A percentile compares a stretch with the other conserved stretches of the same genome.
Evolutionary conservation across 2,888 invertebrate genomes (phyloP).

Genomic region (Onthophagus sagittarius): DNA sequence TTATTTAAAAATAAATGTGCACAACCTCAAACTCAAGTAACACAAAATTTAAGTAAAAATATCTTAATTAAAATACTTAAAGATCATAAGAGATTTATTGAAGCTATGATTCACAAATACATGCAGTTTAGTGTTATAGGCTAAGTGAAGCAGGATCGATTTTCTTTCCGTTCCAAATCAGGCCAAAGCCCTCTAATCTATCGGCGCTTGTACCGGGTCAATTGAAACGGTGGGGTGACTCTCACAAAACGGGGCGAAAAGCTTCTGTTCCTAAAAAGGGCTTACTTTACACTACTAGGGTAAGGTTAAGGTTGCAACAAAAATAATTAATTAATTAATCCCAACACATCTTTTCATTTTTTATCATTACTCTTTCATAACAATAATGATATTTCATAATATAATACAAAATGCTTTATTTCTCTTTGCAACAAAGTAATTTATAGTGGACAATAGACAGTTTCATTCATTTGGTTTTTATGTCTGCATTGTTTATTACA

Average conservation of each 20-base stretch:
- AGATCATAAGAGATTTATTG: too few species aligned
- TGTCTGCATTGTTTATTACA: slow-evolving; percentile 22
- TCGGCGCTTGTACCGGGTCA: background rate
- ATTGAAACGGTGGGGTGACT: background rate
- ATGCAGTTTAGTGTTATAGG: too few species aligned
- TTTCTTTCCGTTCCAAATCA: background rate
- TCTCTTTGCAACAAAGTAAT: background rate
- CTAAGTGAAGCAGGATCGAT: background rate
- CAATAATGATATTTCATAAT: too few species aligned
- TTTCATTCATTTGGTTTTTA: background rate
- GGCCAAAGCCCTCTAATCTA: background rate
- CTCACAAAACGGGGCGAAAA: background rate
- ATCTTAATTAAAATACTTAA: too few species aligned
- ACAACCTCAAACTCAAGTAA: too few species aligned
- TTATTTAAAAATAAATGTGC: too few species aligned
- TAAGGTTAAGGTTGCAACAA: background rate
- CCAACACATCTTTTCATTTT: too few species aligned
- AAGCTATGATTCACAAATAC: too few species aligned
- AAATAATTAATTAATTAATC: too few species aligned
- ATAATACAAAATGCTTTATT: too few species aligned
- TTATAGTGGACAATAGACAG: background rate
- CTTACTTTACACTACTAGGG: background rate
- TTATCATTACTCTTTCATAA: too few species aligned
- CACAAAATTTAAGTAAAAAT: too few species aligned
- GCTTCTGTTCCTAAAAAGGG: background rate